Evolutionary conservation across 2,113 vertebrate species (phyloP), one percentile per base, ranked within the genome.

Genomic region (Mugil cephalus): DNA sequence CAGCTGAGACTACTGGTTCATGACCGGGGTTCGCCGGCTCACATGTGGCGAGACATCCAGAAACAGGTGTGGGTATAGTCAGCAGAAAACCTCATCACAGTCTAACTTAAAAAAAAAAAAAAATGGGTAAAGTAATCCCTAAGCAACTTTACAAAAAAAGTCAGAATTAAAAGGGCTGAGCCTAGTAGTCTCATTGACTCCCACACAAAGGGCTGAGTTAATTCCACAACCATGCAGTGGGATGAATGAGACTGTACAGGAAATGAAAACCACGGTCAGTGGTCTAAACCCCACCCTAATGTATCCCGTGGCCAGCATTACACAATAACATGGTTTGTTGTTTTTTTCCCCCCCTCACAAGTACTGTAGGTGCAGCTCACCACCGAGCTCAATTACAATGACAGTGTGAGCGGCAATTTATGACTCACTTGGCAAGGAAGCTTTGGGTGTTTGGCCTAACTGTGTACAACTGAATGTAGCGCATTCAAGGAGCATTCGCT

Each of bases 261-360:
- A 91, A 82, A 82, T 87, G 38, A 75, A 80, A 70, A 88, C 86
- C 85, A 81, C 73, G 7, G 69, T 74, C 54, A n/a, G 53, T 63
- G 40, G 70, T 86, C 75, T 73, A 66, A 66, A 80, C 62, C 74
- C 47, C 69, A 86, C 63, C 68, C 71, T 69, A 34, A 64, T 42
- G 45, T 38, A 82, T 88, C 68, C 83, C 72, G 36, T 80, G 52
- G 77, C 62, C 79, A 46, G 52, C 39, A 65, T 79, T 74, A 79
- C 61, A 86, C 79, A 91, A 88, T 50, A 66, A 83, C 78, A 80
- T 10, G 8, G 47, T 74, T 51, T 76, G 62, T 51, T 74, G 54
- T 69, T 72, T 69, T 71, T 24, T 47, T 56, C 6, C n/a, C 7
- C 8, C 12, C 42, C 14, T 38, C 10, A 14, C 51, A 55, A 72